A percentile compares a stretch with the other conserved stretches of the same genome.
phyloP scores from a whole-genome alignment of 2,797 vertebrate genomes.

The Halcyon chelicuti region DNA sequence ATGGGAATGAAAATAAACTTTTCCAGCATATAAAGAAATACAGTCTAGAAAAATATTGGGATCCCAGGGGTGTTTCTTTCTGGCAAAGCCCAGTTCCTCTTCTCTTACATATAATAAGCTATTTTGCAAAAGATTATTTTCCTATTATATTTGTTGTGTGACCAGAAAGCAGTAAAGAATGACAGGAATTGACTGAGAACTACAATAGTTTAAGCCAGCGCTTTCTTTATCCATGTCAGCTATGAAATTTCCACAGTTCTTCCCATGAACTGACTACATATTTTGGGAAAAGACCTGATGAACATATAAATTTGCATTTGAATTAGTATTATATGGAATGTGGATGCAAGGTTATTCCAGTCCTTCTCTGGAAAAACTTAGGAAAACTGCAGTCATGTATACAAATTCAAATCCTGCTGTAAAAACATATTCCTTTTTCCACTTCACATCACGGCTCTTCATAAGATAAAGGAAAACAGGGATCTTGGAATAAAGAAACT shows the following conservation, averaged over 20 bases:
- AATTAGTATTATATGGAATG: not conserved
- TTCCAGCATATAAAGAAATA: not conserved
- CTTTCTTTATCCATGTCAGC: not conserved
- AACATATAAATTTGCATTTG: not conserved
- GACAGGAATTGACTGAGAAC: not conserved
- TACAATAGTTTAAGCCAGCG: not conserved
- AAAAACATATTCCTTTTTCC: not conserved
- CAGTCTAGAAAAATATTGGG: not conserved
- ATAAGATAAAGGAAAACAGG: not conserved
- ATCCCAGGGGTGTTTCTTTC: not conserved
- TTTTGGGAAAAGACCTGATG: not conserved
- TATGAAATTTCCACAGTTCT: not conserved
- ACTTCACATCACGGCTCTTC: not conserved
- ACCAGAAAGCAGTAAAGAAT: not conserved
- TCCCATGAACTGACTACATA: not conserved
- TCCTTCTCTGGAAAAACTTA: not conserved
- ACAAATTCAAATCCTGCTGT: not conserved
- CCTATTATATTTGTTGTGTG: not conserved
- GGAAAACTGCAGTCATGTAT: not conserved
- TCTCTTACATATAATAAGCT: not conserved
- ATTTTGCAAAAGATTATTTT: slow-evolving; percentile 9
- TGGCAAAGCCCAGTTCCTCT: not conserved
- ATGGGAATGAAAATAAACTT: not conserved
- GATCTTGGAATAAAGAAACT: not conserved
- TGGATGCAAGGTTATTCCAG: not conserved